Evolutionary conservation across 92 coral and sea anemone species (phyloP).

Genomic region (Bergia sp.): DNA sequence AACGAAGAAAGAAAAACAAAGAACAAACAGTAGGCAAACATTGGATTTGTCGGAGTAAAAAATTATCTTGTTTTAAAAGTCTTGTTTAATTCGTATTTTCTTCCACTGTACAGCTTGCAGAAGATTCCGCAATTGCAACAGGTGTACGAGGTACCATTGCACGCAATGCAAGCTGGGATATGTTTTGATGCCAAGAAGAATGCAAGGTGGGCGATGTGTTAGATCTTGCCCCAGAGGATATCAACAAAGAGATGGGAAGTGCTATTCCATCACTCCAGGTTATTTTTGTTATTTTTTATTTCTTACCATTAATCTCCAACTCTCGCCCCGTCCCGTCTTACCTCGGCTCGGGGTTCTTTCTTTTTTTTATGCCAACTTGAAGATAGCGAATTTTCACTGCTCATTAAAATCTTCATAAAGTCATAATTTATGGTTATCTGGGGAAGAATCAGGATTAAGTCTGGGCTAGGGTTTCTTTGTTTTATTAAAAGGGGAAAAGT

Average conservation of each 20-base stretch:
- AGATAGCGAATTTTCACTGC: too few relatives aligned
- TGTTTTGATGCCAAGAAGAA: not conserved
- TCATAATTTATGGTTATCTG: too few relatives aligned
- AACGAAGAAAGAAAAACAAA: too few relatives aligned
- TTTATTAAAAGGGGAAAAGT: too few relatives aligned
- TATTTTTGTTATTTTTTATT: too few relatives aligned
- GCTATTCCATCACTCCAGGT: conserved; percentile 10
- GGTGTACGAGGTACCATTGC: not conserved
- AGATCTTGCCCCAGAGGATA: not conserved
- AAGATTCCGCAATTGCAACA: not conserved
- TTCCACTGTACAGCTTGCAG: not conserved
- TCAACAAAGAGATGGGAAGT: not conserved
- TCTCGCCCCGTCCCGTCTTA: not conserved
- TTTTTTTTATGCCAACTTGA: too few relatives aligned
- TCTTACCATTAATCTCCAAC: too few relatives aligned
- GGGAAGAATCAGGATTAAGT: too few relatives aligned
- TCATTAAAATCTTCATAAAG: too few relatives aligned
- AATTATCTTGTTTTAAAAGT: not conserved
- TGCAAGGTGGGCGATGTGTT: not conserved
- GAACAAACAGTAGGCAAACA: not conserved
- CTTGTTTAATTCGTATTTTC: not conserved
- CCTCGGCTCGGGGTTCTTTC: too few relatives aligned
- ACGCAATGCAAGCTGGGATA: conserved; percentile 2
- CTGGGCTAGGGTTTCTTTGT: too few relatives aligned
- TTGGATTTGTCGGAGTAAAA: not conserved